These are phyloP conservation scores for Platynereis dumerilii DNA, from an alignment of 2,888 invertebrate genomes.

Conservation along the genomic window DNA sequence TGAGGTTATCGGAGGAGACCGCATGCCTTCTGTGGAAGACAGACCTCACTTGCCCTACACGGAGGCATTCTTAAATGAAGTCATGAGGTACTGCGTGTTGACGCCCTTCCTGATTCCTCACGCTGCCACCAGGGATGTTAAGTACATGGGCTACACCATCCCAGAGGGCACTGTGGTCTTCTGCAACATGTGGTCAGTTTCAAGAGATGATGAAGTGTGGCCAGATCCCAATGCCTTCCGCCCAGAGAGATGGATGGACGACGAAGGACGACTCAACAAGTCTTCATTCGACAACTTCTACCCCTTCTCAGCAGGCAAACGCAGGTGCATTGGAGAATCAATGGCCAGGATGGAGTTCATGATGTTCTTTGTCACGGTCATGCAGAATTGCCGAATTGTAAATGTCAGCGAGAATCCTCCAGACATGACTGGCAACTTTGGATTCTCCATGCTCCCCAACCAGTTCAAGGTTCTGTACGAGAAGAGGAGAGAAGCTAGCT, in stretches of 20 bases:
- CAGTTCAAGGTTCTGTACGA: not conserved
- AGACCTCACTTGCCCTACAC: constrained; percentile 43
- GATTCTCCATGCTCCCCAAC: too few relatives aligned
- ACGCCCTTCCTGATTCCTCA: constrained; percentile 55
- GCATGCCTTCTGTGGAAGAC: constrained; percentile 43
- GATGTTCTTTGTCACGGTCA: constrained; percentile 47
- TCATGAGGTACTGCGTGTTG: constrained; percentile 47
- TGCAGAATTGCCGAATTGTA: constrained; percentile 44
- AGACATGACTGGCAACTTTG: not conserved
- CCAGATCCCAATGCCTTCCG: constrained; percentile 48
- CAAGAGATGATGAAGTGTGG: constrained; percentile 45
- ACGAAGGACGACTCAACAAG: constrained; percentile 37
- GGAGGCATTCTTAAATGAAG: constrained; percentile 49
- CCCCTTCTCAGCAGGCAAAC: constrained; percentile 49
- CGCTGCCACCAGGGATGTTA: constrained; percentile 43
- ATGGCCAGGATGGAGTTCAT: constrained; percentile 52
- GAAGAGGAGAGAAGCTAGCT: too few relatives aligned
- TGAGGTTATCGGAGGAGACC: constrained; percentile 38
- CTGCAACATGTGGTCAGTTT: constrained; percentile 51
- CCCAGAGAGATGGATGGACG: constrained; percentile 46
- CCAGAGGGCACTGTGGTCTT: constrained; percentile 48
- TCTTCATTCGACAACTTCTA: constrained; percentile 43
- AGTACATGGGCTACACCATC: constrained; percentile 41
- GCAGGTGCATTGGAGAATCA: constrained; percentile 53
- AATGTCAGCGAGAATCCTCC: not conserved